Evolutionary conservation across 2,888 invertebrate species (phyloP).

Genomic region (Operophtera brumata): DNA sequence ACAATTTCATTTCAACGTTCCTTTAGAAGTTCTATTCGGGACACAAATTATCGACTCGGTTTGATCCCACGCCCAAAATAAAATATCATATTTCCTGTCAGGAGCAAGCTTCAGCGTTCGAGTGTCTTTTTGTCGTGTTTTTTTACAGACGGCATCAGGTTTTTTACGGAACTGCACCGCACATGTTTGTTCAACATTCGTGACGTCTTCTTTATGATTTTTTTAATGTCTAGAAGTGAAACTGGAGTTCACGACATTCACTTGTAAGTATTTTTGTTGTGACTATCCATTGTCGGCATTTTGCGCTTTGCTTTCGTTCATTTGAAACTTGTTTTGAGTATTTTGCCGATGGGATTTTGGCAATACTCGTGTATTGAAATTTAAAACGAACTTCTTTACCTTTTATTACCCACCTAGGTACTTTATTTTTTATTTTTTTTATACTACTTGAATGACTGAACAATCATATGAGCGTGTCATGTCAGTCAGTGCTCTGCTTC

Average conservation of each 20-base stretch:
- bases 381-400: no score
- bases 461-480: no score
- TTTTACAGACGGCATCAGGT: conserved; percentile 63
- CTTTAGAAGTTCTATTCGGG: conserved; percentile 71
- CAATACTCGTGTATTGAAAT: no score
- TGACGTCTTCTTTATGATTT: conserved; percentile 55
- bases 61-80: conserved; percentile 81
- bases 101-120: conserved; percentile 69
- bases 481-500: no score
- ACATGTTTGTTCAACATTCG: conserved; percentile 76
- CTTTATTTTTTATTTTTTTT: no score
- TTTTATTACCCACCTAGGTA: no score
- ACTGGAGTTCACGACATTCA: conserved; percentile 8
- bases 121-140: conserved; percentile 63
- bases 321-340: conserved; percentile 21
- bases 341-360: conserved; percentile 27
- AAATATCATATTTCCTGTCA: conserved; percentile 81
- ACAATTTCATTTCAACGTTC: conserved; percentile 70
- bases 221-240: conserved; percentile 27
- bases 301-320: conserved; percentile 18
- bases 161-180: conserved; percentile 76
- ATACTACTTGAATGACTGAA: no score
- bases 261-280: conserved; percentile 19
- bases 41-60: conserved; percentile 78
- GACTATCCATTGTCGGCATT: conserved; percentile 20